These are phyloP conservation scores for Dasyurus viverrinus DNA, from an alignment of 2,113 vertebrate genomes.

Conservation along the genomic window DNA sequence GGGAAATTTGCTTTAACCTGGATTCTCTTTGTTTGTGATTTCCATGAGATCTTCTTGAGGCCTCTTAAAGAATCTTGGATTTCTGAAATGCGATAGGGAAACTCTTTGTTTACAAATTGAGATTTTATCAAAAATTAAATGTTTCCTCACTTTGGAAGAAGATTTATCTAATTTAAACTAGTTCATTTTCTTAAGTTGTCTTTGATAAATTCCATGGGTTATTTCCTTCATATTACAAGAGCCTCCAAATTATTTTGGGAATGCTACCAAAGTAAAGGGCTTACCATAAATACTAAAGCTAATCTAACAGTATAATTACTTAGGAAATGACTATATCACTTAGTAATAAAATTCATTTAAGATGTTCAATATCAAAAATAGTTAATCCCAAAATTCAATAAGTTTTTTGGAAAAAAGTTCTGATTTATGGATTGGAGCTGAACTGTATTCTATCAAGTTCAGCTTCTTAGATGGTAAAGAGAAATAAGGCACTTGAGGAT, in stretches of 20 bases:
- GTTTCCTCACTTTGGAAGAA: neutral
- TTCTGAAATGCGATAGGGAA: conserved; percentile 6
- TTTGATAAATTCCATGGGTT: neutral
- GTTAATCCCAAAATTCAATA: neutral
- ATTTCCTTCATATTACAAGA: neutral
- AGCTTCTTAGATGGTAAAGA: neutral
- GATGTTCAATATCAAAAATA: neutral
- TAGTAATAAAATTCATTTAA: neutral
- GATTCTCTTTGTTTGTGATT: neutral
- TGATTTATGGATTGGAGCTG: neutral
- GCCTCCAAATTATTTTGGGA: neutral
- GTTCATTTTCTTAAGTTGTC: neutral
- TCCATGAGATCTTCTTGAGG: neutral
- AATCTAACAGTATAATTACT: neutral
- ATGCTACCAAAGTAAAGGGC: neutral
- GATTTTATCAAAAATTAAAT: neutral
- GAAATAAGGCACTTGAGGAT: neutral
- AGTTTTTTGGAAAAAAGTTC: neutral
- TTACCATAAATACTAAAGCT: neutral
- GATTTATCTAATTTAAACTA: neutral
- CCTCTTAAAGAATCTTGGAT: neutral
- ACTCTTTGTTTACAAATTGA: conserved; percentile 9
- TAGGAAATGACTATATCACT: neutral
- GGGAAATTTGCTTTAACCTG: neutral
- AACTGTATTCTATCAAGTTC: neutral